Conservation (phyloP, 2,797 vertebrate species). For the Peromyscus aztecus region DNA sequence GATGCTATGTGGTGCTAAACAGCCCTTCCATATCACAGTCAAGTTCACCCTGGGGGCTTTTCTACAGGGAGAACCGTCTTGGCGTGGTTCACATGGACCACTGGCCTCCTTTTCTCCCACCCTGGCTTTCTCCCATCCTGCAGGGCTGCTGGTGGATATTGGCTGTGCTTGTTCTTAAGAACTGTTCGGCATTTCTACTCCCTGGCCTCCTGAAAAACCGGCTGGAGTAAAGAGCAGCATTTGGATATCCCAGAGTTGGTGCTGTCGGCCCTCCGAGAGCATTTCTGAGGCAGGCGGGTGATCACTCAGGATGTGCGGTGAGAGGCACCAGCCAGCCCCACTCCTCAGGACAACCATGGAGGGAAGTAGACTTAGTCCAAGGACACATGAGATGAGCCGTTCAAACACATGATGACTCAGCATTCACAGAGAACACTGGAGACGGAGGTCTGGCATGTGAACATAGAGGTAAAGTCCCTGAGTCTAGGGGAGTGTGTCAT, state of each 20-base stretch:
- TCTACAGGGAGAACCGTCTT: background rate
- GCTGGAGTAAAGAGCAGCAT: background rate
- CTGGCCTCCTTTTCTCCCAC: background rate
- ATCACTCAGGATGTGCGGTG: too few relatives aligned
- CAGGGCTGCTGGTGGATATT: background rate
- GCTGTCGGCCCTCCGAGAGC: background rate
- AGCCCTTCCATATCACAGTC: background rate
- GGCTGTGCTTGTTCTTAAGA: background rate
- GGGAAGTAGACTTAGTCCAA: background rate
- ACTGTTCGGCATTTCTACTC: background rate
- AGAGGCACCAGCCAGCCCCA: background rate
- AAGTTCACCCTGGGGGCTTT: background rate
- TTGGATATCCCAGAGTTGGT: background rate
- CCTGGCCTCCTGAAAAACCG: background rate
- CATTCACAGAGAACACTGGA: background rate
- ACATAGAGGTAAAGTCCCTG: background rate
- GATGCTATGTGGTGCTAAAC: constrained; percentile 1
- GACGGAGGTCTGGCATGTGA: background rate
- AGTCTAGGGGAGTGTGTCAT: background rate
- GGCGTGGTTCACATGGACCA: background rate
- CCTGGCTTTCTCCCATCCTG: fast-evolving
- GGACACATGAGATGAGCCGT: background rate
- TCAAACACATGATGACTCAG: background rate
- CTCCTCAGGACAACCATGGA: background rate
- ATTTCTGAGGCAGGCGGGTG: background rate